Conservation (phyloP, 1,140 invertebrate genomes). For the Melipona quadrifasciata region DNA sequence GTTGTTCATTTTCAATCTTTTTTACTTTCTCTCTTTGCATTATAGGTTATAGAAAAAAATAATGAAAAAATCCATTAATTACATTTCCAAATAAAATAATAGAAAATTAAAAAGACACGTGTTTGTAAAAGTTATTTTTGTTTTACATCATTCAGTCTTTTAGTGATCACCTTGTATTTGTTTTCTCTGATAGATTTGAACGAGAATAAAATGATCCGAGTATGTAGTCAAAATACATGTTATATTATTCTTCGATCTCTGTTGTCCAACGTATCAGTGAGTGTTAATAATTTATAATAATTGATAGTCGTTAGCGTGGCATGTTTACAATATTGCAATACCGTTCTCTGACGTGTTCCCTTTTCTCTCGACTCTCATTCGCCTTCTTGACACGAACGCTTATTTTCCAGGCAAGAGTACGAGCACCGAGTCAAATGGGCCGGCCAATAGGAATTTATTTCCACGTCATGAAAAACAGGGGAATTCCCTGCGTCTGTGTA, state of each 20-base stretch:
- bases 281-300: too few relatives aligned
- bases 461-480: background rate
- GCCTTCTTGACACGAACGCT: background rate
- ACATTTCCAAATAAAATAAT: too few relatives aligned
- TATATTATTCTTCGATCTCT: background rate
- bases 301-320: background rate
- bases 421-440: background rate
- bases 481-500: constrained; percentile 24
- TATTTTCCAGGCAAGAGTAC: constrained; percentile 7
- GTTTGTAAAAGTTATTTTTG: too few relatives aligned
- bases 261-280: too few relatives aligned
- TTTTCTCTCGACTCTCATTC: background rate
- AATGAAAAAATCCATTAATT: too few relatives aligned
- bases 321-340: background rate
- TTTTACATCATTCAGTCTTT: too few relatives aligned
- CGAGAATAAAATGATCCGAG: background rate
- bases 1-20: too few relatives aligned
- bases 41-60: too few relatives aligned
- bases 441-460: constrained; percentile 31
- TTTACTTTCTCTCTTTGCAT: too few relatives aligned
- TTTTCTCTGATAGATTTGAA: background rate
- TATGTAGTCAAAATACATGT: background rate
- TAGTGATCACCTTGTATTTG: too few relatives aligned
- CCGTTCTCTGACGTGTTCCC: background rate
- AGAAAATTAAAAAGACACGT: too few relatives aligned